Base-by-base conservation (phyloP, 2,888 invertebrate genomes). In the Tribolium freemani region DNA sequence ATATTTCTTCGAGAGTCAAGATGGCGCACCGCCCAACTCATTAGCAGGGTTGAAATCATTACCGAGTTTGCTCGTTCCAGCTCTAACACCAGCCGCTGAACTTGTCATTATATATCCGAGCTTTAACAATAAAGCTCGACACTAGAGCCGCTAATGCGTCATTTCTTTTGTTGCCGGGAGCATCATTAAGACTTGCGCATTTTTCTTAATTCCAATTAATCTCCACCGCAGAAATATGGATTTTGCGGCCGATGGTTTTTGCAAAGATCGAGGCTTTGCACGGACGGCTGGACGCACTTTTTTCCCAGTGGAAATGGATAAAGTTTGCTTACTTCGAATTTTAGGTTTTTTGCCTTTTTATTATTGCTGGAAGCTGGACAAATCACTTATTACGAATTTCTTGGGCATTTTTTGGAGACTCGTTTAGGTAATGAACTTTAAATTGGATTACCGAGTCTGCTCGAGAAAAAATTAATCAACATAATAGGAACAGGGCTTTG, bases 251-350 rank as follows among this genome's bases (percentile, higher is more conserved):
- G 45, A 69, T 71, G 71, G 74, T 76, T 76, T 78, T 76, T 76
- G 75, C 56, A 31, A 69, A 66, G 72, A 60, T 77, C 78, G 75
- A 75, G 78, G 77, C 76, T 79, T 77, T 77, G 76, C 79, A 79
- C 78, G 76, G 71, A 57, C 74, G 72, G 74, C 71, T 77, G 78
- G 50, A n/a, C 56, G 30, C 66, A 57, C 72, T 77, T 78, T 78
- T 79, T 78, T 74, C 74, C 71, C 77, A 79, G 75, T 75, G 78
- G 76, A 78, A 79, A 79, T 77, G 76, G 73, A 76, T 75, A 75
- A 78, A 78, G 75, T 75, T 75, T 64, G 54, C 63, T 70, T 75
- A 54, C 16, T 16, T n/a, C n/a, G n/a, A n/a, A n/a, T n/a, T n/a
- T n/a, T n/a, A n/a, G 16, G 16, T 16, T 16, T 16, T 16, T 16